Percentiles rank a stretch among this genome's conserved stretches.
These are phyloP conservation scores for Hirudo medicinalis DNA, from an alignment of 1,140 invertebrate genomes.

Conservation along the genomic window DNA sequence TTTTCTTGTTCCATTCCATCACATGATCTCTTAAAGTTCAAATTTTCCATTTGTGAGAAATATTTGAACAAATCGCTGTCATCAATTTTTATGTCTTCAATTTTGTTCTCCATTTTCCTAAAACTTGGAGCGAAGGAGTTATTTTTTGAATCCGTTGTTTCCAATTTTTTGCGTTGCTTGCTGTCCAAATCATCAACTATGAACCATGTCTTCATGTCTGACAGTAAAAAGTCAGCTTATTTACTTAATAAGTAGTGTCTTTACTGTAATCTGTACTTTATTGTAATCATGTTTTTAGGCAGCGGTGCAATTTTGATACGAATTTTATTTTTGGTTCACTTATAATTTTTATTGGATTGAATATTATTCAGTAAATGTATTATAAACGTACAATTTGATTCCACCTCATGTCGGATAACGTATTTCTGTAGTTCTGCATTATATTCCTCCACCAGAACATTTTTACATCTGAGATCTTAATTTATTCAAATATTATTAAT, in stretches of 20 bases:
- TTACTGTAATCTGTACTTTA: too few species aligned
- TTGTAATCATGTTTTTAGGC: too few species aligned
- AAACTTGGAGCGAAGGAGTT: too few species aligned
- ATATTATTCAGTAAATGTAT: background rate
- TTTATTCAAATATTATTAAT: conserved; percentile 4
- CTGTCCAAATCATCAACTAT: conserved; percentile 48
- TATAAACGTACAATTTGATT: conserved; percentile 22
- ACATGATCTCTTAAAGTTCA: too few species aligned
- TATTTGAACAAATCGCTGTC: conserved; percentile 43
- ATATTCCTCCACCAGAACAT: conserved; percentile 36
- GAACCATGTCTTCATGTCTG: conserved; percentile 67
- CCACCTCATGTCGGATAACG: conserved; percentile 16
- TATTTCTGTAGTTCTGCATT: conserved; percentile 26
- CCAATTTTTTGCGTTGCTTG: conserved; percentile 10
- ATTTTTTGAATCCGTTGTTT: background rate
- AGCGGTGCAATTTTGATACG: too few species aligned
- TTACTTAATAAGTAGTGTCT: too few species aligned
- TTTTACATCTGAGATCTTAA: conserved; percentile 34
- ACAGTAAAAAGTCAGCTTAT: conserved; percentile 26
- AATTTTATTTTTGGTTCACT: too few species aligned
- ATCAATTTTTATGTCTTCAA: background rate
- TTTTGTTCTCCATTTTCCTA: too few species aligned
- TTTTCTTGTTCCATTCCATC: too few species aligned
- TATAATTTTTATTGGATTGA: background rate
- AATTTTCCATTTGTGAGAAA: conserved; percentile 34